Conservation (phyloP, 2,113 vertebrate species). For the Phylloscopus trochilus region DNA sequence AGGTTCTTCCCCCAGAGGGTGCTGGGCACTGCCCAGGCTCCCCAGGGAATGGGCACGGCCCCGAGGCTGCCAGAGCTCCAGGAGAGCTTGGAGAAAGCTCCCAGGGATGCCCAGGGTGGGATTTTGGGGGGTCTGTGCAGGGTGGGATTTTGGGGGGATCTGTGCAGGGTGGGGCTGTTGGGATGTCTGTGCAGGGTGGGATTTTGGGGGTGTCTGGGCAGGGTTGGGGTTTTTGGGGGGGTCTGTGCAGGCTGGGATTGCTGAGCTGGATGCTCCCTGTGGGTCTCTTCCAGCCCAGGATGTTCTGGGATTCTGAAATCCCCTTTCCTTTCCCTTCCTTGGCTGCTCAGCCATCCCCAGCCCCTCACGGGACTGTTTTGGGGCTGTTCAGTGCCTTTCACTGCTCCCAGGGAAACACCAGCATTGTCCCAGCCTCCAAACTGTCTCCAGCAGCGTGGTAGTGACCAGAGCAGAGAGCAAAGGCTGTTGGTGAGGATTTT, state of each 20-base stretch:
- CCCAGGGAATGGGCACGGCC: background rate
- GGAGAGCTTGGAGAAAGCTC: rapidly evolving
- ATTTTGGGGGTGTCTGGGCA: background rate
- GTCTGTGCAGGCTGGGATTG: background rate
- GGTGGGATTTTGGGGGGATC: too few species aligned
- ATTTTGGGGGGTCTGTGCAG: background rate
- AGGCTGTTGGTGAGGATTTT: background rate
- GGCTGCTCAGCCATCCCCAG: too few species aligned
- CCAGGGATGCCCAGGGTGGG: background rate
- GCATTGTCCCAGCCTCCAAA: background rate
- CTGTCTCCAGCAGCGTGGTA: background rate
- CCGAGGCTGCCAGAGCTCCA: background rate
- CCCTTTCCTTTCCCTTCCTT: background rate
- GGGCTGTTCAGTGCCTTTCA: background rate
- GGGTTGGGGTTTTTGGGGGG: background rate
- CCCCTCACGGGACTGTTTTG: rapidly evolving
- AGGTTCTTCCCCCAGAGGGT: too few species aligned
- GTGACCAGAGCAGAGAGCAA: background rate
- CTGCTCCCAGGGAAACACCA: background rate
- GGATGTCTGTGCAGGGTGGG: background rate
- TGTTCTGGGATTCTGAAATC: background rate
- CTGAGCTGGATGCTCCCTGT: background rate
- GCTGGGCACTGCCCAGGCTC: background rate
- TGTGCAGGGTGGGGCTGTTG: too few species aligned
- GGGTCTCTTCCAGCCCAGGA: background rate